Evolutionary conservation across 2,888 invertebrate species (phyloP).

Genomic region (Eupeodes latifasciatus): DNA sequence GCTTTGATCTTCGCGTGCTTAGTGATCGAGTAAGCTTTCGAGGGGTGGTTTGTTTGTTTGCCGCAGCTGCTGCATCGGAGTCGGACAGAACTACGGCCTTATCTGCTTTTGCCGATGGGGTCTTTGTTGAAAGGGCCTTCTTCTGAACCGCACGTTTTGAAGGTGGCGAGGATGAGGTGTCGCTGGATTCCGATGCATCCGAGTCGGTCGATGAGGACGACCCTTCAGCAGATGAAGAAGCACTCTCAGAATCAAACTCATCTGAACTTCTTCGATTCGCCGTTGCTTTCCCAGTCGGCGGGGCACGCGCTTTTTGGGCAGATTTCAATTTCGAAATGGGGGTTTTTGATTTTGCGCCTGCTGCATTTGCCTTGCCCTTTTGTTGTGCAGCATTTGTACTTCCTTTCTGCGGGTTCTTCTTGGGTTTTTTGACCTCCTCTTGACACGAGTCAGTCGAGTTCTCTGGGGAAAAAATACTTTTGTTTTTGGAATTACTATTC

Average conservation of each 20-base stretch:
- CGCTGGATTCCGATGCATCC: conserved; percentile 78
- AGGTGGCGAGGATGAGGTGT: conserved; percentile 55
- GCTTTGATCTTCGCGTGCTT: conserved; percentile 88
- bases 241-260: conserved; percentile 80
- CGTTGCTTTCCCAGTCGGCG: conserved; percentile 76
- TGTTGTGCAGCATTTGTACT: conserved; percentile 15
- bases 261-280: conserved; percentile 48
- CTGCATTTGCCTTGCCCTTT: conserved; percentile 41
- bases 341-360: conserved; percentile 50
- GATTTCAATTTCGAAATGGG: conserved; percentile 78
- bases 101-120: conserved; percentile 75
- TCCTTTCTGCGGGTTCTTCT: conserved; percentile 50
- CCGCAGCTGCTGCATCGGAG: conserved; percentile 84
- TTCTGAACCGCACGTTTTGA: conserved; percentile 57
- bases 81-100: conserved; percentile 85
- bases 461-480: conserved; percentile 93
- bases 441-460: conserved; percentile 88
- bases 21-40: conserved; percentile 89
- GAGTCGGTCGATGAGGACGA: conserved; percentile 78
- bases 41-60: conserved; percentile 79
- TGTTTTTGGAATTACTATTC: conserved; percentile 84
- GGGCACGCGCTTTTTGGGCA: conserved; percentile 81
- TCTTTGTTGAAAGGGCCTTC: conserved; percentile 57
- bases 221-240: conserved; percentile 76
- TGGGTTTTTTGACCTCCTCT: conserved; percentile 82